A percentile compares a stretch with the other conserved stretches of the same genome.
Evolutionary conservation across 64 coral and sea anemone genomes (phyloP).

Genomic region (Platygyra sinensis): DNA sequence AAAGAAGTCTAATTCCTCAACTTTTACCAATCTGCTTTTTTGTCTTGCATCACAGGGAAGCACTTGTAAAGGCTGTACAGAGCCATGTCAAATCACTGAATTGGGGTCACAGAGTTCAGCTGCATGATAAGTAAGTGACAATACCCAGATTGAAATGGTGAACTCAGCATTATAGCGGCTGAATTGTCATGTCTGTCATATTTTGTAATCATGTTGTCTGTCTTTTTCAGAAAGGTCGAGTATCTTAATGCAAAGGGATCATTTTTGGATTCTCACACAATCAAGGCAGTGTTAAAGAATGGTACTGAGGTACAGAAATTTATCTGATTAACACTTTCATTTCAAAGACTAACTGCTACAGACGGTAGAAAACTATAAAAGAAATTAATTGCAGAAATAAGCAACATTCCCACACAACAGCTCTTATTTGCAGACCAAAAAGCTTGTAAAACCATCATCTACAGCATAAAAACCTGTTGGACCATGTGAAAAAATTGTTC

Average conservation of each 20-base stretch:
- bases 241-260: slow-evolving; percentile 84
- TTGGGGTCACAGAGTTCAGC: slow-evolving; percentile 92
- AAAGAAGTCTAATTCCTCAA: not conserved
- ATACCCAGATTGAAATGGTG: not conserved
- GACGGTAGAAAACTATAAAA: no score
- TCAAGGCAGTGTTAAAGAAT: slow-evolving; percentile 81
- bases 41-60: slow-evolving; percentile 58
- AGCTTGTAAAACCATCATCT: no score
- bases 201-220: not conserved
- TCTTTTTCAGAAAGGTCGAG: slow-evolving; percentile 68
- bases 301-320: slow-evolving; percentile 73
- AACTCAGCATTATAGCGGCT: not conserved
- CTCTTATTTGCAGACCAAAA: no score
- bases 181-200: not conserved
- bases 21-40: not conserved
- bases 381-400: no score
- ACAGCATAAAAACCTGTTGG: not conserved
- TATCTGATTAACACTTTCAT: not conserved
- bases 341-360: no score
- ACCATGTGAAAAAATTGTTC: not conserved
- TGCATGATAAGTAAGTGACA: slow-evolving; percentile 89
- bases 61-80: slow-evolving; percentile 77
- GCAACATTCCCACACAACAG: no score
- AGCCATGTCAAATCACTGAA: slow-evolving; percentile 91
- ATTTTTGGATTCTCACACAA: slow-evolving; percentile 80